A percentile compares a stretch with the other conserved stretches of the same genome.
These are phyloP conservation scores for Stenurella melanura DNA, from an alignment of 2,888 invertebrate genomes.

Conservation along the genomic window DNA sequence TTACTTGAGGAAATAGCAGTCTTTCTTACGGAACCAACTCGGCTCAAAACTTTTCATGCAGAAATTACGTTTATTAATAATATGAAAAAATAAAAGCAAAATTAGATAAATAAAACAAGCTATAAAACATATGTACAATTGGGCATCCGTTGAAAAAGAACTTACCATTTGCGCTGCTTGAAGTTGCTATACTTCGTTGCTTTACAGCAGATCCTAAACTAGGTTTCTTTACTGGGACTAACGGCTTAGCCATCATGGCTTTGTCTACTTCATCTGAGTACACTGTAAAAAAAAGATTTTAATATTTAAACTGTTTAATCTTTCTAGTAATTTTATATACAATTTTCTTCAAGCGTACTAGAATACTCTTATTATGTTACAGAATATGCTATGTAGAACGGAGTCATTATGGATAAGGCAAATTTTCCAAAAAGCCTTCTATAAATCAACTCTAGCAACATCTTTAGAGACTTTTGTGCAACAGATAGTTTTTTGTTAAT, in stretches of 20 bases:
- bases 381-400: too few relatives aligned
- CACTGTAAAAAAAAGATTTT: conserved; percentile 34
- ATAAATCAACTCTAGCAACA: too few relatives aligned
- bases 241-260: conserved; percentile 68
- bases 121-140: conserved; percentile 51
- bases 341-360: too few relatives aligned
- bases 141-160: conserved; percentile 34
- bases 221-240: conserved; percentile 72
- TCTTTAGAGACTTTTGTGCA: too few relatives aligned
- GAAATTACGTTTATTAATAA: conserved; percentile 58
- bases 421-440: too few relatives aligned
- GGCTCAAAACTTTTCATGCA: conserved; percentile 67
- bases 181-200: conserved; percentile 70
- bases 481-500: too few relatives aligned
- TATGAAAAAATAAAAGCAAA: conserved; percentile 54
- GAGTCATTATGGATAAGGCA: too few relatives aligned
- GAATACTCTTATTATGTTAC: too few relatives aligned
- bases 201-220: conserved; percentile 66
- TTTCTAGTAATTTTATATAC: too few relatives aligned
- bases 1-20: conserved; percentile 64
- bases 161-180: conserved; percentile 66
- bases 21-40: conserved; percentile 67
- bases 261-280: conserved; percentile 74
- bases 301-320: neutral
- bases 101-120: conserved; percentile 44